These are phyloP conservation scores for Spizaetus ornatus DNA, from an alignment of 2,113 vertebrate species.

Conservation along the genomic window DNA sequence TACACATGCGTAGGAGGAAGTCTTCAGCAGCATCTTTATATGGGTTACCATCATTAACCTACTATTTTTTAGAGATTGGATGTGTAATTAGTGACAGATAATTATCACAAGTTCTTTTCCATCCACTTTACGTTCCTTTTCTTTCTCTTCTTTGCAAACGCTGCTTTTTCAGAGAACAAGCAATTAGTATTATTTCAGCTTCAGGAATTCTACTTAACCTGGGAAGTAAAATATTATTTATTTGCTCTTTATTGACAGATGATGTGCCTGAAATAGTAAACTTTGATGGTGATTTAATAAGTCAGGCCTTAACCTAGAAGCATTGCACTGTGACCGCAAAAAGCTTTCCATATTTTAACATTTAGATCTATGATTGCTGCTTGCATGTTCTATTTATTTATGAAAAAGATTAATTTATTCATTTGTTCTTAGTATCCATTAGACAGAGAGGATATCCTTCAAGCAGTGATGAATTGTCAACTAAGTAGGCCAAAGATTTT, in stretches of 20 bases:
- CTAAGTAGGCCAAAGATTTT: not conserved
- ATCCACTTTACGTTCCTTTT: not conserved
- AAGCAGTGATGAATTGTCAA: not conserved
- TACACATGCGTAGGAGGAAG: rapidly evolving
- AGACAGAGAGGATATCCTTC: not conserved
- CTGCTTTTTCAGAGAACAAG: not conserved
- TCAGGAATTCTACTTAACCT: not conserved
- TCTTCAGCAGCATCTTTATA: not conserved
- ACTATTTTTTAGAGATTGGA: not conserved
- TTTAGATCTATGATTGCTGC: not conserved
- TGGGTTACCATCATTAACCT: not conserved
- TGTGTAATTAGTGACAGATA: not conserved
- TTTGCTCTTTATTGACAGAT: not conserved
- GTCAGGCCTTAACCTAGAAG: not conserved
- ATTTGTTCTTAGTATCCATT: not conserved
- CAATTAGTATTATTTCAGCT: not conserved
- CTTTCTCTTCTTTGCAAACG: not conserved
- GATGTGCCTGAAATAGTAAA: not conserved
- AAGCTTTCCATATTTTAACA: not conserved
- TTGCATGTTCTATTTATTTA: not conserved
- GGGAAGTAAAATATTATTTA: not conserved
- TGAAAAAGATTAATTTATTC: not conserved
- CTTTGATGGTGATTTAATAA: not conserved
- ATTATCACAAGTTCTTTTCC: not conserved
- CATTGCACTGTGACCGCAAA: not conserved